Evolutionary conservation across 2,113 vertebrate genomes (phyloP).

Genomic region (Forbesichthys papilliferus): DNA sequence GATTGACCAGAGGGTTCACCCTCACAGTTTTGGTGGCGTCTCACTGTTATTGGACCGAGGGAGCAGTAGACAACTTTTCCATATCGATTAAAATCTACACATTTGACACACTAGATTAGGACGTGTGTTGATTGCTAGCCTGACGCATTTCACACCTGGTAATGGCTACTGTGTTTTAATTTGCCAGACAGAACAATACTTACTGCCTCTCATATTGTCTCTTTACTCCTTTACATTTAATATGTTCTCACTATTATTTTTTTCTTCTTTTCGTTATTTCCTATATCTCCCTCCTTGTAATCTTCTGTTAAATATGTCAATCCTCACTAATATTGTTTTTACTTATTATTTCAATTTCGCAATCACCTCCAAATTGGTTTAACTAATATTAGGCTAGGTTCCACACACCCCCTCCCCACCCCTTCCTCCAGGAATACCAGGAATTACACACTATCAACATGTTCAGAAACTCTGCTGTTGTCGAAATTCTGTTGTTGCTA

Average conservation of each 20-base stretch:
- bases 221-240: constrained; percentile 12
- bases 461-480: too few relatives aligned
- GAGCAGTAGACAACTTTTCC: constrained; percentile 53
- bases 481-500: too few relatives aligned
- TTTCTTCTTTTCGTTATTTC: not conserved
- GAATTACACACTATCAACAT: too few relatives aligned
- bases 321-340: not conserved
- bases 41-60: constrained; percentile 40
- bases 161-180: constrained; percentile 16
- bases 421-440: too few relatives aligned
- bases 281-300: not conserved
- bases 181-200: constrained; percentile 11
- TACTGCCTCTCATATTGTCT: not conserved
- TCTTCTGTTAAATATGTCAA: not conserved
- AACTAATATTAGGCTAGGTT: too few relatives aligned
- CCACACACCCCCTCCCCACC: too few relatives aligned
- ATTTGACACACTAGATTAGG: constrained; percentile 42
- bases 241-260: constrained; percentile 34
- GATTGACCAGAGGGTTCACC: constrained; percentile 36
- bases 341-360: too few relatives aligned
- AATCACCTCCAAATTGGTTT: too few relatives aligned
- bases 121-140: constrained; percentile 47
- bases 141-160: constrained; percentile 25
- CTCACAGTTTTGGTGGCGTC: not conserved
- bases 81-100: constrained; percentile 35